A percentile compares a stretch with the other conserved stretches of the same genome.
These are phyloP conservation scores for Tretioscincus oriximinensis DNA, from an alignment of 2,113 vertebrate species.

Conservation along the genomic window DNA sequence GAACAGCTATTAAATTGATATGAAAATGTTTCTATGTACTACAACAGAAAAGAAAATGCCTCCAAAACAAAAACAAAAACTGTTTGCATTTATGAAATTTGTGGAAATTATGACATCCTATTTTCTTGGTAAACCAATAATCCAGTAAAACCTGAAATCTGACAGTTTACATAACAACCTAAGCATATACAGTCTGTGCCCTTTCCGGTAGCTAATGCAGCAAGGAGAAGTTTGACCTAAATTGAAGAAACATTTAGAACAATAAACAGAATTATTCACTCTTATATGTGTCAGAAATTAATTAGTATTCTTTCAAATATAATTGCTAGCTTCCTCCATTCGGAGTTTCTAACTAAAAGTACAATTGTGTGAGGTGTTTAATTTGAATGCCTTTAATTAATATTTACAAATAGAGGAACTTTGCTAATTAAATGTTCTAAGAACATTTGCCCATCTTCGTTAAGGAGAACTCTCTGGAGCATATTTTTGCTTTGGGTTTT, in stretches of 20 bases:
- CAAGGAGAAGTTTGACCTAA: no score
- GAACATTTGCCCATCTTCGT: background rate
- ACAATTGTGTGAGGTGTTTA: constrained; percentile 12
- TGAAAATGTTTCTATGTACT: background rate
- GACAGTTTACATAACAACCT: no score
- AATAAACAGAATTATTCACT: background rate
- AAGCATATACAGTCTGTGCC: no score
- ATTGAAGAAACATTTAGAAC: background rate
- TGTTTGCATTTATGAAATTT: background rate
- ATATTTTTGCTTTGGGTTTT: constrained; percentile 28
- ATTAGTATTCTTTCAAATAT: background rate
- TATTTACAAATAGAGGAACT: constrained; percentile 23
- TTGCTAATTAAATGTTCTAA: constrained; percentile 37
- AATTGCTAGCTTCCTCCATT: background rate
- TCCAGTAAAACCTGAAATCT: no score
- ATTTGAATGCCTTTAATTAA: constrained; percentile 14
- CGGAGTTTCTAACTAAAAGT: constrained; percentile 7
- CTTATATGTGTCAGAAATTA: background rate
- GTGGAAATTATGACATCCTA: no score
- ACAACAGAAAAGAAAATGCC: background rate
- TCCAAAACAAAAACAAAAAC: background rate
- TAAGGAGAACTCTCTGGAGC: constrained; percentile 25
- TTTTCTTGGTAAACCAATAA: no score
- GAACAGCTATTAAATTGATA: no score
- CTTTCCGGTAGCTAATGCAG: no score